Percentiles rank a stretch among this genome's conserved stretches.
Evolutionary conservation across 2,113 vertebrate genomes (phyloP).

Genomic region (Pyrgilauda ruficollis): DNA sequence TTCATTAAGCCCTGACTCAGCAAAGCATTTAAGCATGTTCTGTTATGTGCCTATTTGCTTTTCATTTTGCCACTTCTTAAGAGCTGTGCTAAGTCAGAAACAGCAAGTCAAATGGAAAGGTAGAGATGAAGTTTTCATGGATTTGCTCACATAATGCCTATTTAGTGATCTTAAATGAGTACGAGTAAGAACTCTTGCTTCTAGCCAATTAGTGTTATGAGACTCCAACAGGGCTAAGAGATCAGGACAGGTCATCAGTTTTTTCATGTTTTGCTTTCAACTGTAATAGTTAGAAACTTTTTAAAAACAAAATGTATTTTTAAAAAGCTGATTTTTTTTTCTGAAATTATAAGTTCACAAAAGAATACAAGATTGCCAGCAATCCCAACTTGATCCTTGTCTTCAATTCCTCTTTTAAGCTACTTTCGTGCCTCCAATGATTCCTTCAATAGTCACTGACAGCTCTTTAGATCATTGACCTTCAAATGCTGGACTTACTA

Average conservation of each 20-base stretch:
- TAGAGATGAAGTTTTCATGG: neutral
- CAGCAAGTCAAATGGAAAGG: neutral
- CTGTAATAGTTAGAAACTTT: neutral
- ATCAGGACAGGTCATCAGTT: neutral
- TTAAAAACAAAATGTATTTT: neutral
- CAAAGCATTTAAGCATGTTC: neutral
- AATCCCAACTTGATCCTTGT: neutral
- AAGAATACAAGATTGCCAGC: neutral
- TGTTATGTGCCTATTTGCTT: neutral
- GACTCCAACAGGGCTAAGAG: neutral
- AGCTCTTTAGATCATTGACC: neutral
- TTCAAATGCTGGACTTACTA: neutral
- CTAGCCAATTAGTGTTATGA: neutral
- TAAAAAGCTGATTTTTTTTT: neutral
- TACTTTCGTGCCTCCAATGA: neutral
- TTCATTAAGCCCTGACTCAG: constrained; percentile 6
- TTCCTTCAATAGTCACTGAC: neutral
- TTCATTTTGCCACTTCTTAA: neutral
- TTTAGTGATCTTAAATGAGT: neutral
- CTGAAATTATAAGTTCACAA: neutral
- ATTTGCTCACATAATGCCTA: neutral
- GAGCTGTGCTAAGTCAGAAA: neutral
- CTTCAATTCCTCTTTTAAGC: neutral
- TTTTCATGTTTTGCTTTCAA: neutral
- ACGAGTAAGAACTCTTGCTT: neutral